phyloP scores from a whole-genome alignment of 2,113 vertebrate genomes.

The Cyprinus carpio region DNA sequence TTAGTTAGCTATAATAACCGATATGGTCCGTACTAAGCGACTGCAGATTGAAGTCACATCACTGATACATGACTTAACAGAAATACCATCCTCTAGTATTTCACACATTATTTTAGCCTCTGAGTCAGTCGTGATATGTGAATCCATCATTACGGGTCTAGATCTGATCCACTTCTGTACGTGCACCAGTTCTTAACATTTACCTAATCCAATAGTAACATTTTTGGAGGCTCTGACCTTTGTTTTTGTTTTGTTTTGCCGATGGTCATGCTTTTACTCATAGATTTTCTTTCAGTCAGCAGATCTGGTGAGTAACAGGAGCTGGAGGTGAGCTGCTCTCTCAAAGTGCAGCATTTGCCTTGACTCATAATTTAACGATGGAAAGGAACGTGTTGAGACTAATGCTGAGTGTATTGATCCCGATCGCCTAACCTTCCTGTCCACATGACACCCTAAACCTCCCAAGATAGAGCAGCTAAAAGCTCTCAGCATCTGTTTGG shows the following conservation, averaged over 20 bases:
- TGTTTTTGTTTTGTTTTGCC: conserved; percentile 57
- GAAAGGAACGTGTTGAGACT: conserved; percentile 34
- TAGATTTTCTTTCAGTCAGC: conserved; percentile 52
- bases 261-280: conserved; percentile 45
- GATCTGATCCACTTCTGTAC: not conserved
- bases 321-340: conserved; percentile 20
- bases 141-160: not conserved
- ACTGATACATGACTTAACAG: not conserved
- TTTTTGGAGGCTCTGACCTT: conserved; percentile 54
- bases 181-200: not conserved
- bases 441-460: conserved; percentile 55
- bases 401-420: conserved; percentile 58
- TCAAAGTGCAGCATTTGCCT: conserved; percentile 3
- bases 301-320: conserved; percentile 11
- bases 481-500: conserved; percentile 47
- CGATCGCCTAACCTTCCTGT: conserved; percentile 56
- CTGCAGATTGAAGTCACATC: not conserved
- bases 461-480: conserved; percentile 55
- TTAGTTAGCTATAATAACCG: too few relatives aligned
- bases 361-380: conserved; percentile 36
- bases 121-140: not conserved
- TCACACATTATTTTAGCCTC: not conserved
- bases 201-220: not conserved
- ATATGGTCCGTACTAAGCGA: too few relatives aligned
- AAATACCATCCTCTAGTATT: not conserved